A percentile compares a stretch with the other conserved stretches of the same genome.
Evolutionary conservation across 2,797 vertebrate species (phyloP).

Genomic region (Notolabrus celidotus): DNA sequence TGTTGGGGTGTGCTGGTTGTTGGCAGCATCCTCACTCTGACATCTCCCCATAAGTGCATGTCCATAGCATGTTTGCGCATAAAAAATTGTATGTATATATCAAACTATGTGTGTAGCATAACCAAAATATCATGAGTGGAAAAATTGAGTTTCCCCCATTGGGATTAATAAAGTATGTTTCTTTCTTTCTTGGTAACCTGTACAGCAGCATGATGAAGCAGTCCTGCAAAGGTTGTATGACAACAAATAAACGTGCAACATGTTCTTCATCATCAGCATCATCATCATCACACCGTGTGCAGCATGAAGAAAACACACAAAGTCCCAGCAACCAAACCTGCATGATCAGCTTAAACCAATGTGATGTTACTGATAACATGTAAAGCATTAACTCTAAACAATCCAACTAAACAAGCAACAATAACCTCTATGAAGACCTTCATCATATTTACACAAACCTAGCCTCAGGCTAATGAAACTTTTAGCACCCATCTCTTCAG

Average conservation of each 20-base stretch:
- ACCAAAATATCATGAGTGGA: no score
- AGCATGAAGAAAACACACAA: not conserved
- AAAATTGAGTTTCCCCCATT: no score
- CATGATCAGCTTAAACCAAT: conserved; percentile 1
- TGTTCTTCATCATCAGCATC: conserved; percentile 23
- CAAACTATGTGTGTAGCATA: no score
- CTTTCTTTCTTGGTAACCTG: conserved; percentile 2
- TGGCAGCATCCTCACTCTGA: no score
- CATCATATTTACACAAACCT: conserved; percentile 13
- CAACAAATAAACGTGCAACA: conserved; percentile 40
- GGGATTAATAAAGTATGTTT: no score
- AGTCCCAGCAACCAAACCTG: not conserved
- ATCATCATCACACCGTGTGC: conserved; percentile 3
- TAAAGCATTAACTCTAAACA: not conserved
- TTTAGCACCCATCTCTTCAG: conserved; percentile 9
- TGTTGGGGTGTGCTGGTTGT: no score
- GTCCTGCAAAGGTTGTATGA: conserved; percentile 5
- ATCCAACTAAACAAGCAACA: not conserved
- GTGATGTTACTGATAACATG: not conserved
- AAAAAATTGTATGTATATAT: no score
- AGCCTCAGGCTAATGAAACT: conserved; percentile 41
- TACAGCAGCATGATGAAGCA: conserved; percentile 5
- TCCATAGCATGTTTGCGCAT: no score
- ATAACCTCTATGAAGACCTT: not conserved
- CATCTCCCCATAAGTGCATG: no score